Evolutionary conservation across 2,113 vertebrate species (phyloP), one percentile per base, ranked within the genome.

Genomic region (Laticauda laticaudata): DNA sequence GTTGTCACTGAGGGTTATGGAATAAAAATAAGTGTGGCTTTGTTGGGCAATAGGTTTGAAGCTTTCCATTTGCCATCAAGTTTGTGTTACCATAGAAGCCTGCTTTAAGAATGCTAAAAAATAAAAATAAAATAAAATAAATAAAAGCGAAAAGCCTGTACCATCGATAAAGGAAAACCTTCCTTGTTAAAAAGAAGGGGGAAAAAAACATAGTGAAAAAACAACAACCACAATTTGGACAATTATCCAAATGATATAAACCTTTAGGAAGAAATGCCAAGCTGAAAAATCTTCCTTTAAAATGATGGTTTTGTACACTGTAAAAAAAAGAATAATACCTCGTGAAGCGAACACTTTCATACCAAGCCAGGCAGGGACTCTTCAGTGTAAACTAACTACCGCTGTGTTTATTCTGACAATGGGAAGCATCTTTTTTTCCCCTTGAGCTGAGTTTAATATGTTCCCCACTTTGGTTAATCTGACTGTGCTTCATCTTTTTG

Each of bases 371-470:
- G 29, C 43, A 23, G 34, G 43, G 69, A 90, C 43, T 59, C 21
- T 86, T 89, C 88, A 59, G 53, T 90, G 55, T 93, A 93, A 93
- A 93, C 92, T 15, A 86, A 93, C 92, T 86, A 53, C 88, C 90
- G 87, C 39, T 93, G 53, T 93, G 92, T 93, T 93, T 93, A 93
- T 93, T 34, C 75, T 93, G 29, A 59, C 55, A 59, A 20, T 39
- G 55, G 43, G 88, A 90, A 61, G 69, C 69, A 90, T 90, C 92
- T 51, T 92, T 51, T 14, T 1, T 2, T 2, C 3, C 14, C 15
- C 23, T 23, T 55, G 21, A 54, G 29, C 39, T 45, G 48, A 26
- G 86, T 69, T 85, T 29, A 75, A 81, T 18, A 81, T 24, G 34
- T 88, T 51, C 26, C 54, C 29, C 21, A 12, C 29, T 69, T 39